Evolutionary conservation across 2,797 vertebrate species (phyloP).

Genomic region (Crocidura indochinensis): DNA sequence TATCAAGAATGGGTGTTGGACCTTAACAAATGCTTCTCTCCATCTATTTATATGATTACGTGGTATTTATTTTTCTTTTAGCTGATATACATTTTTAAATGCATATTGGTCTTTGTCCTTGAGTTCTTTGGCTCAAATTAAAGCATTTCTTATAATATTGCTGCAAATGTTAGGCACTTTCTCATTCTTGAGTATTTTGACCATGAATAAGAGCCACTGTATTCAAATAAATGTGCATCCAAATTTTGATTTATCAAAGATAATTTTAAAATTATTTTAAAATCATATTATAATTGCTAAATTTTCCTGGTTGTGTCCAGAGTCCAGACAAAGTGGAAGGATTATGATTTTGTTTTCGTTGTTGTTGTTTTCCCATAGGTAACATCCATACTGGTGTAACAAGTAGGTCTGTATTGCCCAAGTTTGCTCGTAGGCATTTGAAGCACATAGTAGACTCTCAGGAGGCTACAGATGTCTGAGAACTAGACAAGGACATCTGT

Average conservation of each 20-base stretch:
- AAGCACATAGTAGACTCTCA: not conserved
- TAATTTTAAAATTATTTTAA: not conserved
- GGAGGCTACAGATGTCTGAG: not conserved
- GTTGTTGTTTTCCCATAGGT: too few relatives aligned
- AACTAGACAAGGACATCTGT: not conserved
- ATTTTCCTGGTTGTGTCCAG: not conserved
- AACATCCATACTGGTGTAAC: not conserved
- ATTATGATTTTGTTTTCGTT: too few relatives aligned
- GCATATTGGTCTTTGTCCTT: not conserved
- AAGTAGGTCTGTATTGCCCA: not conserved
- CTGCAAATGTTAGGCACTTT: not conserved
- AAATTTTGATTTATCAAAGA: not conserved
- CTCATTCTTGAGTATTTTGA: not conserved
- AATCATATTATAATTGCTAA: not conserved
- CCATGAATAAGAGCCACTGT: not conserved
- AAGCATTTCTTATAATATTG: not conserved
- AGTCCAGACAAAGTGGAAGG: not conserved
- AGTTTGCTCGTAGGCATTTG: not conserved
- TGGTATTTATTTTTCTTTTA: too few relatives aligned
- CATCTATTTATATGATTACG: too few relatives aligned
- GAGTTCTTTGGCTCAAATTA: not conserved
- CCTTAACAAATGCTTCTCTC: too few relatives aligned
- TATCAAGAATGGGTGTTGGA: too few relatives aligned
- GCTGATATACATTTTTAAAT: not conserved
- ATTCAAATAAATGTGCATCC: not conserved